These are phyloP conservation scores for Uropetala carovei DNA, from an alignment of 2,888 invertebrate genomes.

Conservation along the genomic window DNA sequence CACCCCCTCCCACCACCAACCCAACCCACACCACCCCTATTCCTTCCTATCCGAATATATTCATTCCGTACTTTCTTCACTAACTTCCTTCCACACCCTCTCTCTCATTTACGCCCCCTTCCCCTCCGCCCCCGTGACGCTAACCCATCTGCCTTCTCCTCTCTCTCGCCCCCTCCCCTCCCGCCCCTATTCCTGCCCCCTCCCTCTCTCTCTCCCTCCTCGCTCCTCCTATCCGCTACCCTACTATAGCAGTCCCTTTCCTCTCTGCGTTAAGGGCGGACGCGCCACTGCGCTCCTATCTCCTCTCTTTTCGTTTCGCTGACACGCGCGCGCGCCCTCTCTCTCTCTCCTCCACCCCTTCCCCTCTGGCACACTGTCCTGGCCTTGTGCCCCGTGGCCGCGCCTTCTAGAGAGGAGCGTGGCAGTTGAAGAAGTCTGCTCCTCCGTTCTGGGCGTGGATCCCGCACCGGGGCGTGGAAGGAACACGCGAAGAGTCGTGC, in stretches of 20 bases:
- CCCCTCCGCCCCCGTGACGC: background rate
- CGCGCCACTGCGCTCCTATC: background rate
- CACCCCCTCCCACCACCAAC: background rate
- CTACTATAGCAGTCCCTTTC: slow-evolving; percentile 46
- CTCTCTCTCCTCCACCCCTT: slow-evolving; percentile 65
- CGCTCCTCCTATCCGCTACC: background rate
- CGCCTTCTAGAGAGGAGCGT: slow-evolving; percentile 41
- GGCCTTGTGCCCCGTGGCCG: slow-evolving; percentile 47
- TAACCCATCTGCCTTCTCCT: background rate
- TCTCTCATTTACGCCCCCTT: background rate
- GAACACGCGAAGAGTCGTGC: background rate
- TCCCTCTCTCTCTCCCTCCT: background rate
- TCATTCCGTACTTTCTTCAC: background rate
- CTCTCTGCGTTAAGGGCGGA: slow-evolving; percentile 52
- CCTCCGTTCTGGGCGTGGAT: background rate
- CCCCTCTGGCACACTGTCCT: slow-evolving; percentile 68
- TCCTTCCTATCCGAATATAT: background rate
- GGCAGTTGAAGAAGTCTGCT: background rate
- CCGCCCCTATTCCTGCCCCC: background rate
- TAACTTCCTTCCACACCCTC: background rate
- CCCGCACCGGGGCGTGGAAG: background rate
- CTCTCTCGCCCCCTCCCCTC: background rate
- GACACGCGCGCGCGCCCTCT: background rate
- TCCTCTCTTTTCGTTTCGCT: background rate
- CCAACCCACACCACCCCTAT: background rate